Base-by-base conservation (phyloP, 35 echinoderm and acorn worm genomes). In the Stichopus chloronotus region DNA sequence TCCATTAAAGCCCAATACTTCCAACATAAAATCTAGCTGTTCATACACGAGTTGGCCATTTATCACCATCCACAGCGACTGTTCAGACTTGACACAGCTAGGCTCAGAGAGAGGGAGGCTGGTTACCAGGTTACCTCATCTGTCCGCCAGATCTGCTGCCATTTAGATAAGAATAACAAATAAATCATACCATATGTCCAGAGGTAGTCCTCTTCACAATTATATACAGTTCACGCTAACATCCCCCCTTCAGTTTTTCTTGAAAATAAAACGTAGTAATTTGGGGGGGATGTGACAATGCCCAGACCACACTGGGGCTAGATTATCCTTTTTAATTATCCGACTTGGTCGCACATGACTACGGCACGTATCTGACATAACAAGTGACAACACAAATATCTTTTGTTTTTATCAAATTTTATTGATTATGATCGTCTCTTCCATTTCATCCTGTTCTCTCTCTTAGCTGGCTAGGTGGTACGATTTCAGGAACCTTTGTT, bases 161-260 rank as follows among this genome's bases (percentile, higher is more conserved):
- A 10, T 14, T 61, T 61, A 61, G 59, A 61, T 63, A 52, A 89
- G 71, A 25, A 89, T 63, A 63, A 89, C 65, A 89, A 89, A 53
- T 58, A 85, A 89, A 89, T 89, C 59, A 58, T 85, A 85, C 82
- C 52, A 55, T 89, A 71, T 71, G 87, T 89, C 87, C 87, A 89
- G 61, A 72, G 87, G 57, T 54, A 57, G 59, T 57, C 53, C 57
- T 59, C 30, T 63, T 85, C 71, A 71, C 55, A 71, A 89, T 89
- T 89, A 89, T 89, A 20, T 89, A 89, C 87, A 89, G 23, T 63
- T 89, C 87, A 89, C 65, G 21, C 71, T 89, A 89, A 71, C 52
- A 61, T 89, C 60, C 87, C 87, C 52, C 71, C 71, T 85, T 43
- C 30, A 43, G 30, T 43, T 43, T 43, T 43, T 43, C 30, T 43